Evolutionary conservation across 2,888 invertebrate genomes (phyloP).

Genomic region (Dolomedes plantarius): DNA sequence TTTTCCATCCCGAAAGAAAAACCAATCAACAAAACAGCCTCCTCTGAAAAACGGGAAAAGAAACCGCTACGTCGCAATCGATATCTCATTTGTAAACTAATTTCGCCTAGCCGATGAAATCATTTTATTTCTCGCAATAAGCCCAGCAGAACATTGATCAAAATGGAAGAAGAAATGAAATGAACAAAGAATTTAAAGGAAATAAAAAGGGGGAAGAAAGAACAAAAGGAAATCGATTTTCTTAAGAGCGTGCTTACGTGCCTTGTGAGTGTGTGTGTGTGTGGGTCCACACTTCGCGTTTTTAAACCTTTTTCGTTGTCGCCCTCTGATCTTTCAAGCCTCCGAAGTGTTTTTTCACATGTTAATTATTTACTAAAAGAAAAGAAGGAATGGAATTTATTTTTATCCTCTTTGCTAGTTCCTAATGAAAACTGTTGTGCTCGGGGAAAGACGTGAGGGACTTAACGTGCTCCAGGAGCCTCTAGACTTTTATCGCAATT

Average conservation of each 20-base stretch:
- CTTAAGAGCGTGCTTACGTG: conserved; percentile 49
- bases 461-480: no score
- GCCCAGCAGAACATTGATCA: conserved; percentile 66
- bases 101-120: conserved; percentile 65
- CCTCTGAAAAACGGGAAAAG: conserved; percentile 32
- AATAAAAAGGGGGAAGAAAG: conserved; percentile 51
- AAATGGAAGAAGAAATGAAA: conserved; percentile 67
- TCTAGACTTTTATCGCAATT: no score
- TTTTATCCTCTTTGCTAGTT: neutral
- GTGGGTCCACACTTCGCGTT: conserved; percentile 17
- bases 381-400: neutral
- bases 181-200: conserved; percentile 64
- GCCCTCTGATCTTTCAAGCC: conserved; percentile 40
- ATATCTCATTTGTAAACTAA: conserved; percentile 69
- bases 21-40: conserved; percentile 1
- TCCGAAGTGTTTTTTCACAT: conserved; percentile 32
- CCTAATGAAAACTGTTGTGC: neutral
- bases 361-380: conserved; percentile 54
- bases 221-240: conserved; percentile 50
- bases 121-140: conserved; percentile 68
- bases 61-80: conserved; percentile 56
- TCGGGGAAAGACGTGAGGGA: no score
- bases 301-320: conserved; percentile 18
- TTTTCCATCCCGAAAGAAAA: no score
- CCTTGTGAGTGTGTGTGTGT: conserved; percentile 45